These are phyloP conservation scores for Rhinophrynus dorsalis DNA, from an alignment of 2,797 vertebrate genomes.

Conservation along the genomic window DNA sequence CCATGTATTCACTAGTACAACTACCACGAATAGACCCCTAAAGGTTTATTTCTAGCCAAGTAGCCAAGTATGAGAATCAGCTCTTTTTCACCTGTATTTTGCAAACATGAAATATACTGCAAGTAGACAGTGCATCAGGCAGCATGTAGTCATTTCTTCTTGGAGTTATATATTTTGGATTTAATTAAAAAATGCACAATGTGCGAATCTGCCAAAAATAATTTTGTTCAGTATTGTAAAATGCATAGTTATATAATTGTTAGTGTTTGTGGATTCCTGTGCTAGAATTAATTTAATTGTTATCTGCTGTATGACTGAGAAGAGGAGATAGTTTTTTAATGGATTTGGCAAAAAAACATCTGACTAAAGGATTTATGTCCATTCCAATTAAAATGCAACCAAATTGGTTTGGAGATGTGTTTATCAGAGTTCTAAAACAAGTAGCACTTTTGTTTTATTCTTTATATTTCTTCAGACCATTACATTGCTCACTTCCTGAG, in stretches of 20 bases:
- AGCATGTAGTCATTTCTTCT: neutral
- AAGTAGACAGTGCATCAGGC: neutral
- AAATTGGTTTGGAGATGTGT: constrained; percentile 19
- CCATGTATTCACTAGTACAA: too few relatives aligned
- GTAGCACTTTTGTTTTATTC: constrained; percentile 1
- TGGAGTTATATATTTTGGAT: neutral
- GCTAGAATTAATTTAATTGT: constrained; percentile 7
- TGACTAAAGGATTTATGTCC: constrained; percentile 21
- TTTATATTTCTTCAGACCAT: neutral
- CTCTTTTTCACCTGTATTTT: too few relatives aligned
- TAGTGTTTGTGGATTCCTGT: constrained; percentile 1
- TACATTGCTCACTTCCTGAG: neutral
- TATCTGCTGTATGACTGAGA: constrained; percentile 4
- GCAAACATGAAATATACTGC: neutral
- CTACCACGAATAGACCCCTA: too few relatives aligned
- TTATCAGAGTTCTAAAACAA: constrained; percentile 6
- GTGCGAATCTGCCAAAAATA: constrained; percentile 1
- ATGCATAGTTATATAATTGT: constrained; percentile 15
- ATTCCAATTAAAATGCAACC: constrained; percentile 23
- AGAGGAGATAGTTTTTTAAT: constrained; percentile 13
- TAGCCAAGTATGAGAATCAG: too few relatives aligned
- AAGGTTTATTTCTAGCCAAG: too few relatives aligned
- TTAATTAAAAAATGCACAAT: neutral
- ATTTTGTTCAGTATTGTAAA: constrained; percentile 6
- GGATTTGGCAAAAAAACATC: constrained; percentile 22